Conservation (phyloP, 2,888 invertebrate genomes). For the Drosophila cracens region DNA sequence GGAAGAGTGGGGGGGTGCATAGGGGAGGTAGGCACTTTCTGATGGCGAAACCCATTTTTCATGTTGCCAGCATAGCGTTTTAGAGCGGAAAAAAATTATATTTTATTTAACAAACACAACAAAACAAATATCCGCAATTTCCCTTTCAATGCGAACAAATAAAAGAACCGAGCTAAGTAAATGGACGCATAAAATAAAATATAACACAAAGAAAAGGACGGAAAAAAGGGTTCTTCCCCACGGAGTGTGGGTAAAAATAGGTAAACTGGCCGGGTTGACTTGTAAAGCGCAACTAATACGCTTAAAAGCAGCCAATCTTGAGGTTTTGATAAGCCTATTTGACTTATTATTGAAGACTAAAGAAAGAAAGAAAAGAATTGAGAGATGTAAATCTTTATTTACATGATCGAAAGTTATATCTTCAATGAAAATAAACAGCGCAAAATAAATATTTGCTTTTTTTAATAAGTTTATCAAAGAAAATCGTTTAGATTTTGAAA, state of each 20-base stretch:
- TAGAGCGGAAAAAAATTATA: conserved; percentile 63
- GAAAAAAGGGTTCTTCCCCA: conserved; percentile 38
- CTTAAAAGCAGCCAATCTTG: conserved; percentile 9
- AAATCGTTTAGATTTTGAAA: neutral
- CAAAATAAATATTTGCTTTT: neutral
- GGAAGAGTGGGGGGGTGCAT: conserved; percentile 2
- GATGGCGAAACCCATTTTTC: conserved; percentile 56
- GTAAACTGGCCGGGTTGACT: conserved; percentile 15
- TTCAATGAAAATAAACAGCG: neutral
- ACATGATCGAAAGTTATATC: neutral
- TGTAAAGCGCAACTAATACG: conserved; percentile 5
- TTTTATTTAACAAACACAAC: conserved; percentile 64
- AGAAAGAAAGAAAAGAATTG: neutral
- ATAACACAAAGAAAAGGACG: conserved; percentile 18
- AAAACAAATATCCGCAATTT: conserved; percentile 71
- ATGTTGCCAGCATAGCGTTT: conserved; percentile 56
- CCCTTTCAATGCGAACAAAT: conserved; percentile 71
- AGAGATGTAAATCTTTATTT: neutral
- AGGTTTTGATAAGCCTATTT: neutral
- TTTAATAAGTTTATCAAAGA: neutral
- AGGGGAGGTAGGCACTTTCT: conserved; percentile 13
- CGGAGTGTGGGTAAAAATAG: conserved; percentile 1
- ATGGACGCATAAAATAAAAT: conserved; percentile 26
- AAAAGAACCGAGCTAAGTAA: conserved; percentile 32
- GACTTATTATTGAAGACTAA: neutral